phyloP scores from a whole-genome alignment of 2,797 vertebrate species.

The Sciurus carolinensis region DNA sequence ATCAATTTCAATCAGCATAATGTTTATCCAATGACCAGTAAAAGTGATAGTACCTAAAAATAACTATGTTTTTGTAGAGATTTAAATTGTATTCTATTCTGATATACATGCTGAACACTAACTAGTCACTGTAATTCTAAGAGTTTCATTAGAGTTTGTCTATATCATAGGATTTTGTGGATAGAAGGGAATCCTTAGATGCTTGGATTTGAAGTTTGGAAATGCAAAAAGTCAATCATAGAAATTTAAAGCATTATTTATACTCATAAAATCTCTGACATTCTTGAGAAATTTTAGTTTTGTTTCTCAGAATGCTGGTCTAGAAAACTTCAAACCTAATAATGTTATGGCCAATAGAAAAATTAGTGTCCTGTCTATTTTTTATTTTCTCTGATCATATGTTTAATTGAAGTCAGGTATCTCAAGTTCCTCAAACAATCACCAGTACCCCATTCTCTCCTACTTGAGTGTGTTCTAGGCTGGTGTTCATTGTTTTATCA shows the following conservation, averaged over 20 bases:
- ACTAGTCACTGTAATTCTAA: not conserved
- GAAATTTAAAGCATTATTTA: not conserved
- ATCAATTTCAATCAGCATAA: not conserved
- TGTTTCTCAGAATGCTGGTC: not conserved
- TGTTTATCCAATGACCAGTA: not conserved
- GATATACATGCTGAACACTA: not conserved
- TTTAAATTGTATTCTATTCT: not conserved
- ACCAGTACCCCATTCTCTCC: not conserved
- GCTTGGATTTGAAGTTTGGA: slow-evolving; percentile 22
- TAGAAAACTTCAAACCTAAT: not conserved
- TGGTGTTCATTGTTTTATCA: not conserved
- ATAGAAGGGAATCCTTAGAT: not conserved
- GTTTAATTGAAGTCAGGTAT: not conserved
- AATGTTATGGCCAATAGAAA: not conserved
- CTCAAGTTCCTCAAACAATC: not conserved
- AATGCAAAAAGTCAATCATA: not conserved
- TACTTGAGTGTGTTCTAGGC: not conserved
- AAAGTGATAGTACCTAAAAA: not conserved
- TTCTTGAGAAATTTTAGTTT: slow-evolving; percentile 20
- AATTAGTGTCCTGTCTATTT: not conserved
- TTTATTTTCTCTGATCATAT: not conserved
- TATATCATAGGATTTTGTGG: not conserved
- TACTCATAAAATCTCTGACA: not conserved
- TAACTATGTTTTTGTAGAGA: not conserved
- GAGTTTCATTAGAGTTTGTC: slow-evolving; percentile 29